These are phyloP conservation scores for Bolinopsis microptera DNA, from an alignment of 37 sponge, comb jelly and placozoan species.

Conservation along the genomic window DNA sequence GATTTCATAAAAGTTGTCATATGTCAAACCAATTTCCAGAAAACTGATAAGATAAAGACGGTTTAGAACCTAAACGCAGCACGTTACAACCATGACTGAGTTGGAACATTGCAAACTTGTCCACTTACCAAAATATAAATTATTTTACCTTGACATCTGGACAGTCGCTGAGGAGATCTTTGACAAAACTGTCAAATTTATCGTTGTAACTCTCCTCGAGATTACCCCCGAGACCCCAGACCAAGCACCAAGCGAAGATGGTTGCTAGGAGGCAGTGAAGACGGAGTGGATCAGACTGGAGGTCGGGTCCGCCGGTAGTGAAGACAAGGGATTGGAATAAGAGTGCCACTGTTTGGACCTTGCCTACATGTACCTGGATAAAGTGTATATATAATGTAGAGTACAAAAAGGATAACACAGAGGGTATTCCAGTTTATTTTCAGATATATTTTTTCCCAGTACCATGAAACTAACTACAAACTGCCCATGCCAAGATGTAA, in stretches of 20 bases:
- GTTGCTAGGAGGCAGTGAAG: slow-evolving; percentile 90
- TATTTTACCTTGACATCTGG: slow-evolving; percentile 82
- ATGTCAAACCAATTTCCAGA: no score
- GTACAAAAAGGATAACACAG: no score
- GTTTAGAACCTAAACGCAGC: no score
- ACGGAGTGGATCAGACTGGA: slow-evolving; percentile 73
- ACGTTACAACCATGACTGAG: no score
- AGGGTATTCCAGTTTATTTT: no score
- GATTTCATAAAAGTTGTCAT: no score
- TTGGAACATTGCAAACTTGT: no score
- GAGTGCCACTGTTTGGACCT: slow-evolving; percentile 76
- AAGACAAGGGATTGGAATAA: slow-evolving; percentile 81
- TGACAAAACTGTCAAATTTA: slow-evolving; percentile 82
- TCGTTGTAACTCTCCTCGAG: slow-evolving; percentile 86
- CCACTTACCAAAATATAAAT: no score
- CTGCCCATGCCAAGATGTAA: no score
- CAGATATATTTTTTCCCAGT: no score
- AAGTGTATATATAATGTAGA: background rate
- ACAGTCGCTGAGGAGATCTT: slow-evolving; percentile 84
- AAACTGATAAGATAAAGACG: no score
- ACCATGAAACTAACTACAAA: no score
- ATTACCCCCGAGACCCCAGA: slow-evolving; percentile 94
- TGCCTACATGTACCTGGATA: slow-evolving; percentile 81
- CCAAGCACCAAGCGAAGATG: slow-evolving; percentile 86
- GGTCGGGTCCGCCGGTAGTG: slow-evolving; percentile 70